These are phyloP conservation scores for Meriones psammophilus DNA, from an alignment of 2,797 vertebrate genomes.

Conservation along the genomic window DNA sequence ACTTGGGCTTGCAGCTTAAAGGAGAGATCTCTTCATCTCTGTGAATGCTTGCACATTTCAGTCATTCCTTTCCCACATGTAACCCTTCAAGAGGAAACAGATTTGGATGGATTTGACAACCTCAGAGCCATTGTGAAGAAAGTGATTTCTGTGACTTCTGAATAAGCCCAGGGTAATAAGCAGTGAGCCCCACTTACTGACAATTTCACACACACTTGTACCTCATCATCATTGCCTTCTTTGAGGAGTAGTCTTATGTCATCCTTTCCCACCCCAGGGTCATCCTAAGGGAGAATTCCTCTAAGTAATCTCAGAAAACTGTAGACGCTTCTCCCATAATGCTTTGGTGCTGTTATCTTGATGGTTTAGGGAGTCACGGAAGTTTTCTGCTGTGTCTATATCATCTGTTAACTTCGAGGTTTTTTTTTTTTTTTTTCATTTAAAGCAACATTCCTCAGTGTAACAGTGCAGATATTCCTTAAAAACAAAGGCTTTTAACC, in stretches of 20 bases:
- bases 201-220: constrained; percentile 77
- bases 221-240: constrained; percentile 73
- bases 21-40: constrained; percentile 74
- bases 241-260: constrained; percentile 66
- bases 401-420: constrained; percentile 76
- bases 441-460: constrained; percentile 80
- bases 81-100: constrained; percentile 69
- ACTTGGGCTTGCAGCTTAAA: constrained; percentile 78
- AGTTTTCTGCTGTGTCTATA: constrained; percentile 52
- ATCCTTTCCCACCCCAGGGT: background rate
- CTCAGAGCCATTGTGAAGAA: constrained; percentile 67
- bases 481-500: constrained; percentile 14
- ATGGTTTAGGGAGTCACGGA: constrained; percentile 62
- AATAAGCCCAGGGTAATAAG: constrained; percentile 68
- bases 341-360: constrained; percentile 75
- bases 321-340: constrained; percentile 67
- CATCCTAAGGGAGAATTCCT: constrained; percentile 75
- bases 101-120: constrained; percentile 64
- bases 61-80: constrained; percentile 73
- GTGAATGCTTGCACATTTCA: constrained; percentile 75
- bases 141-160: constrained; percentile 66
- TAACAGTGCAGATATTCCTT: background rate
- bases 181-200: constrained; percentile 63
- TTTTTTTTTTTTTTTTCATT: constrained; percentile 37
- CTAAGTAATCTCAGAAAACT: constrained; percentile 26